These are phyloP conservation scores for Timandra comae DNA, from an alignment of 2,888 invertebrate species.

Conservation along the genomic window DNA sequence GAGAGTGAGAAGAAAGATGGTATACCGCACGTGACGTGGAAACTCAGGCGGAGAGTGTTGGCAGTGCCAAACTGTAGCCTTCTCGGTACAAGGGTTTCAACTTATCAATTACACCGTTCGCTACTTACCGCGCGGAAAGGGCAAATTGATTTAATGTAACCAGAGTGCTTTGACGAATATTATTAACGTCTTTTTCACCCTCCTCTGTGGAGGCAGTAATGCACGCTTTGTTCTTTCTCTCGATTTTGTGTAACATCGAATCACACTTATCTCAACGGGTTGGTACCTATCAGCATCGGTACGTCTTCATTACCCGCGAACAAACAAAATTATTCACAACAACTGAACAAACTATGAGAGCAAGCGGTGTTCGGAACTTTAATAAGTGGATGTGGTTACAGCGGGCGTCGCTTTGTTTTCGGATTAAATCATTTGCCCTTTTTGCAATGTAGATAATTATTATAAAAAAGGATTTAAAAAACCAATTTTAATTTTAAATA, in stretches of 20 bases:
- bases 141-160: slow-evolving; percentile 78
- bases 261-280: slow-evolving; percentile 64
- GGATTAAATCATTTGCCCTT: slow-evolving; percentile 5
- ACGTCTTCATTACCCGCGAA: slow-evolving; percentile 16
- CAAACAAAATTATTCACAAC: slow-evolving; percentile 10
- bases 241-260: slow-evolving; percentile 66
- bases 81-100: slow-evolving; percentile 75
- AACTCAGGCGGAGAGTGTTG: slow-evolving; percentile 39
- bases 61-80: slow-evolving; percentile 67
- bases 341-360: slow-evolving; percentile 6
- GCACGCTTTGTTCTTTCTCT: slow-evolving; percentile 71
- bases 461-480: too few species aligned
- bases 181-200: slow-evolving; percentile 77
- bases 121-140: slow-evolving; percentile 77
- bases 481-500: too few species aligned
- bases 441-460: too few species aligned
- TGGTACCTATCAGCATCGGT: slow-evolving; percentile 13
- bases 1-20: slow-evolving; percentile 32
- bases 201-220: slow-evolving; percentile 58
- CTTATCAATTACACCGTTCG: slow-evolving; percentile 77
- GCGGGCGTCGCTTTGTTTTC: slow-evolving; percentile 7
- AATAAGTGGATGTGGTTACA: slow-evolving; percentile 6
- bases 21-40: slow-evolving; percentile 36
- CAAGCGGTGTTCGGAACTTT: slow-evolving; percentile 3
- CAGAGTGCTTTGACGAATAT: slow-evolving; percentile 78